These are phyloP conservation scores for Gonatopus flavifemur DNA, from an alignment of 1,140 invertebrate species.

Conservation along the genomic window DNA sequence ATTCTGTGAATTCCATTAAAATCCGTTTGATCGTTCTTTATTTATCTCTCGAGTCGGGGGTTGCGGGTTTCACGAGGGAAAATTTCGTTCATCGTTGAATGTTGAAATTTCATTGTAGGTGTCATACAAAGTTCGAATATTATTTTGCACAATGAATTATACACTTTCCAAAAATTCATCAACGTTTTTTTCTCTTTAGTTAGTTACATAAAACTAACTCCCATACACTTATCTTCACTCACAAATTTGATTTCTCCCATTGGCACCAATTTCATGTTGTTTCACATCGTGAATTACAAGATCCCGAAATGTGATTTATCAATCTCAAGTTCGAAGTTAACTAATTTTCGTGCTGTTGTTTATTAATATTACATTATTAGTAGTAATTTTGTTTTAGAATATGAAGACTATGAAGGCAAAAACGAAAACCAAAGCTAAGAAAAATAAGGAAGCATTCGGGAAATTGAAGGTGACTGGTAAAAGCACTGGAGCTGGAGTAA, in stretches of 20 bases:
- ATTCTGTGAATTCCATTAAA: background rate
- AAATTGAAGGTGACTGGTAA: constrained; percentile 11
- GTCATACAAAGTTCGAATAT: background rate
- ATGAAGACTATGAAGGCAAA: constrained; percentile 16
- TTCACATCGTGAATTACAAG: background rate
- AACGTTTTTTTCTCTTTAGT: too few species aligned
- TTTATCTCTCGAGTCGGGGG: too few species aligned
- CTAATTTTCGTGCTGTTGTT: background rate
- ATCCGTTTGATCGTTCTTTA: background rate
- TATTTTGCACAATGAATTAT: too few species aligned
- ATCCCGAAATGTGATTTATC: background rate
- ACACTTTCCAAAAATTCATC: too few species aligned
- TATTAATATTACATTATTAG: background rate
- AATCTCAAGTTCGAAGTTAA: background rate
- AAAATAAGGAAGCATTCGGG: constrained; percentile 7
- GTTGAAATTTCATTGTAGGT: background rate
- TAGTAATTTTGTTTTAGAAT: background rate
- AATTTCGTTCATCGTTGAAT: background rate
- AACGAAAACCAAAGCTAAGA: constrained; percentile 9
- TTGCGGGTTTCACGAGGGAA: too few species aligned
- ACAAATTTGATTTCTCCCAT: background rate
- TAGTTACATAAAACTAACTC: too few species aligned
- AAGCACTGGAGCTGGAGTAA: background rate
- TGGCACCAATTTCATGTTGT: background rate
- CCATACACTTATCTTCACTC: too few species aligned